Evolutionary conservation across 2,113 vertebrate genomes (phyloP).

Genomic region (Erpornis zantholeuca): DNA sequence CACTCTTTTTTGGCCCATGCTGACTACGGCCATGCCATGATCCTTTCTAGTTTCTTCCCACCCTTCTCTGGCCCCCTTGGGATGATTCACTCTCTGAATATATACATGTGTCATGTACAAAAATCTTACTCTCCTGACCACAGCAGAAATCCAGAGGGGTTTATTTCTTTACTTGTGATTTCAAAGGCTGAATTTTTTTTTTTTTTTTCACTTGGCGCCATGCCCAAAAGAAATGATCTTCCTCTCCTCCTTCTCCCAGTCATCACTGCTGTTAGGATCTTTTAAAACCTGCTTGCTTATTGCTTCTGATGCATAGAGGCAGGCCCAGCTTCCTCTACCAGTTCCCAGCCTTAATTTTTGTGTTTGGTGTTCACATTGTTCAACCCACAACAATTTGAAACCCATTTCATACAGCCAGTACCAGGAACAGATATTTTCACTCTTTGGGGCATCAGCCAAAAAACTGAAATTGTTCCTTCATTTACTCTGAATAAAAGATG

Average conservation of each 20-base stretch:
- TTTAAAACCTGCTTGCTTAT: not conserved
- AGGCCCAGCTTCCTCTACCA: not conserved
- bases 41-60: not conserved
- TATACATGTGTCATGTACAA: not conserved
- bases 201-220: not conserved
- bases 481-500: not conserved
- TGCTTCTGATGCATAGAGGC: not conserved
- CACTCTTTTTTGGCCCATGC: not conserved
- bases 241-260: not conserved
- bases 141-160: not conserved
- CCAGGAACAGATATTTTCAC: not conserved
- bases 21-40: not conserved
- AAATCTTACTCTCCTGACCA: not conserved
- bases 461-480: not conserved
- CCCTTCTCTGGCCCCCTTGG: not conserved
- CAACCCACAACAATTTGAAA: not conserved
- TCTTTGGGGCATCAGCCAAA: not conserved
- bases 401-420: not conserved
- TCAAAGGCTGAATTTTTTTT: not conserved
- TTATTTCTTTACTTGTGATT: conserved; percentile 2
- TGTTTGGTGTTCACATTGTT: not conserved
- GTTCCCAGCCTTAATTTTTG: not conserved
- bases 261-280: not conserved
- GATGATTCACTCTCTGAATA: not conserved
- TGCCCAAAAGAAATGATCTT: not conserved